Evolutionary conservation across 2,797 vertebrate genomes (phyloP).

Genomic region (Linurgus olivaceus): DNA sequence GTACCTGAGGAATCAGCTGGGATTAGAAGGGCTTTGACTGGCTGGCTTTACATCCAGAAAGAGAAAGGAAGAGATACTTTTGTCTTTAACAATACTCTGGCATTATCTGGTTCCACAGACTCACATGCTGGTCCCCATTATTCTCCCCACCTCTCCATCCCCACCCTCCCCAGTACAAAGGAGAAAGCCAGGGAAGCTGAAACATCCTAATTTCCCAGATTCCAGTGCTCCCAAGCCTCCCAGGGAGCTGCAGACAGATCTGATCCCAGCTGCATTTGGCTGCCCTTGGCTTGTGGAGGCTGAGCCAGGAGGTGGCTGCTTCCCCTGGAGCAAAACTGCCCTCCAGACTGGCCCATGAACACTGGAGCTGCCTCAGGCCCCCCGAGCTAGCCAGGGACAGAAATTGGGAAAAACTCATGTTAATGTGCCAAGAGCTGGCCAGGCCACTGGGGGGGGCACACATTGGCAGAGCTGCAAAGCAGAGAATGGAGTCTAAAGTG

Average conservation of each 20-base stretch:
- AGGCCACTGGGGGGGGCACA: not conserved
- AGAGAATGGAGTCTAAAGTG: not conserved
- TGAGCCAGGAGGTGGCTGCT: not conserved
- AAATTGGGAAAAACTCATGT: not conserved
- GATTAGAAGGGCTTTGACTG: not conserved
- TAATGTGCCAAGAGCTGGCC: not conserved
- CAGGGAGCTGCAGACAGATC: not conserved
- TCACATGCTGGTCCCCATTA: not conserved
- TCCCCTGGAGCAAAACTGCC: not conserved
- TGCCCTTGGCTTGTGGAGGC: not conserved
- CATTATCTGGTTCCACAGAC: not conserved
- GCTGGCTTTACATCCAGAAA: not conserved
- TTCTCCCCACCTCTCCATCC: not conserved
- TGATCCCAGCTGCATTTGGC: not conserved
- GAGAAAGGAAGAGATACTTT: not conserved
- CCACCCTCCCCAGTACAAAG: not conserved
- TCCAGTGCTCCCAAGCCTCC: not conserved
- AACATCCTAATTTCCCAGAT: not conserved
- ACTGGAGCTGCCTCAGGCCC: not conserved
- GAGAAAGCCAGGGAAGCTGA: not conserved
- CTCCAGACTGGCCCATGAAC: not conserved
- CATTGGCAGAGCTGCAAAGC: slow-evolving; percentile 10
- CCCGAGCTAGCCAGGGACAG: not conserved
- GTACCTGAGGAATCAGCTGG: not conserved
- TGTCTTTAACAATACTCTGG: not conserved